Evolutionary conservation across 2,888 invertebrate species (phyloP).

Genomic region (Limnephilus auricula): DNA sequence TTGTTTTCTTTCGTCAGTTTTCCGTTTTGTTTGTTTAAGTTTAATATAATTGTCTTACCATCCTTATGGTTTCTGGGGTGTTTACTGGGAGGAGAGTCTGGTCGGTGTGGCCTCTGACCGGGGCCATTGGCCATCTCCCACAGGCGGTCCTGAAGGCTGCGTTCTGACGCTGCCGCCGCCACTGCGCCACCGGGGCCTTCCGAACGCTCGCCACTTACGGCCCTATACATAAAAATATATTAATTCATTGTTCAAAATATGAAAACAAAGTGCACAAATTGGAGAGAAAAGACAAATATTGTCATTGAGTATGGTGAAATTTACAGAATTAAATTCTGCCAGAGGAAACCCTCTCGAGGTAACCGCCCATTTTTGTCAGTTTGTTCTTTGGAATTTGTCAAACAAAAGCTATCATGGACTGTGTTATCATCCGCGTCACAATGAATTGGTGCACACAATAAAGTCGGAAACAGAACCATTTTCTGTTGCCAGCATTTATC

Average conservation of each 20-base stretch:
- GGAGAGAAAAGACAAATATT: not conserved
- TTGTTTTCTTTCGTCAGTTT: no score
- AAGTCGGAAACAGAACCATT: no score
- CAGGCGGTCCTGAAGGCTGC: constrained; percentile 74
- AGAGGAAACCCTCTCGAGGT: no score
- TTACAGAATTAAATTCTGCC: no score
- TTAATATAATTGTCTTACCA: constrained; percentile 50
- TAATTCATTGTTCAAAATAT: not conserved
- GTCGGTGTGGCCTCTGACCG: constrained; percentile 65
- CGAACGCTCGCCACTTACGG: constrained; percentile 72
- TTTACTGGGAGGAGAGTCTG: constrained; percentile 52
- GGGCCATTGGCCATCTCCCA: constrained; percentile 78
- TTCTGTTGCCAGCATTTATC: no score
- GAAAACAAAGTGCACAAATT: not conserved
- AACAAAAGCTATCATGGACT: no score
- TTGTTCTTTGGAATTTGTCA: no score
- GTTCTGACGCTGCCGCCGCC: constrained; percentile 29
- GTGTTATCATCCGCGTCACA: no score
- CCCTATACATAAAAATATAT: not conserved
- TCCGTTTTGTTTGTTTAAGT: no score
- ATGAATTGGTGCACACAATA: no score
- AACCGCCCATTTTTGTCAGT: no score
- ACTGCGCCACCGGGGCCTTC: constrained; percentile 26
- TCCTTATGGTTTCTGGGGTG: constrained; percentile 61
- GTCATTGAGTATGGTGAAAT: no score